Conservation (phyloP, 2,888 invertebrate species). For the Ethmia dodecea region DNA sequence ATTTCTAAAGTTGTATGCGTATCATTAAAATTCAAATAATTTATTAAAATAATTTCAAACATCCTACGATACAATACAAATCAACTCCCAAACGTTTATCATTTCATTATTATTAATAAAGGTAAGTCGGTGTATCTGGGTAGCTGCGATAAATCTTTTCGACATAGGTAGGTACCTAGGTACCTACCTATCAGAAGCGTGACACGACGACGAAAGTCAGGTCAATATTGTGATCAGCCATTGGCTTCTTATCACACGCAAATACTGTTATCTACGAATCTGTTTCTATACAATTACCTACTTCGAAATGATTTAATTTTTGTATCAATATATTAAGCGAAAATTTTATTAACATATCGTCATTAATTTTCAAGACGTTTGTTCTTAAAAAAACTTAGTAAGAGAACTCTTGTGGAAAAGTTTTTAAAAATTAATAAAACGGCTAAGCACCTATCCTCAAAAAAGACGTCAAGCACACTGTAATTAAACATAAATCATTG, state of each 20-base stretch:
- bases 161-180: no score
- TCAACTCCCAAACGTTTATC: no score
- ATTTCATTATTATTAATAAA: no score
- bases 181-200: conserved; percentile 32
- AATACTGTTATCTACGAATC: not conserved
- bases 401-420: conserved; percentile 31
- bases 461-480: conserved; percentile 53
- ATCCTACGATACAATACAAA: no score
- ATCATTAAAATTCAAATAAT: no score
- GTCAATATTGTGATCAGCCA: conserved; percentile 37
- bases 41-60: no score
- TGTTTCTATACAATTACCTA: conserved; percentile 15
- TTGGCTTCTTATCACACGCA: conserved; percentile 29
- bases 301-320: conserved; percentile 21
- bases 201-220: conserved; percentile 34
- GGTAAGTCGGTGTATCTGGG: not conserved
- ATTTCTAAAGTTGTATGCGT: no score
- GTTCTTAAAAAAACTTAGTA: conserved; percentile 35
- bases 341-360: conserved; percentile 21
- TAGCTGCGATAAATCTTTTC: conserved; percentile 33
- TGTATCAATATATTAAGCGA: conserved; percentile 18
- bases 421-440: conserved; percentile 42
- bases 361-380: conserved; percentile 29
- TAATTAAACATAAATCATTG: conserved; percentile 70
- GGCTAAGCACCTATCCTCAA: conserved; percentile 25